Percentiles rank a stretch among this genome's conserved stretches.
Evolutionary conservation across 2,888 invertebrate genomes (phyloP).

Genomic region (Metacarcinus magister): DNA sequence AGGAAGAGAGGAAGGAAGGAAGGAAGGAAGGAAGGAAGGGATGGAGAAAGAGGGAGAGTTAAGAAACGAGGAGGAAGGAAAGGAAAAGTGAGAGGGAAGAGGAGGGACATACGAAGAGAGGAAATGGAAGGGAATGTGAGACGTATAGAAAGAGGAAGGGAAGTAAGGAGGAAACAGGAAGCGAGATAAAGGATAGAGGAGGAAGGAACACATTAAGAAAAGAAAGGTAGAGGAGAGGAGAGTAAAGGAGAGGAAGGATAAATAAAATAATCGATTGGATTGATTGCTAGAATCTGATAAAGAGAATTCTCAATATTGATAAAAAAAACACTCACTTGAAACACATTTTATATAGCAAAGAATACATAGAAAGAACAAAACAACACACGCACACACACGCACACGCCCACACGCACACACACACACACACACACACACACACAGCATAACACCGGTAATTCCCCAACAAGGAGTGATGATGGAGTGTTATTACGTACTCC

Average conservation of each 20-base stretch:
- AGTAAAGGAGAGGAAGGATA: not conserved
- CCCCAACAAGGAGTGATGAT: not conserved
- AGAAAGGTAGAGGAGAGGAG: too few relatives aligned
- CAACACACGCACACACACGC: not conserved
- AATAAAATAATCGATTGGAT: not conserved
- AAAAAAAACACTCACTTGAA: not conserved
- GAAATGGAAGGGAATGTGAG: not conserved
- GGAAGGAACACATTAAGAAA: not conserved
- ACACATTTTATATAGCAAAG: not conserved
- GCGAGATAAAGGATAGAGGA: not conserved
- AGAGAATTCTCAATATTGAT: not conserved
- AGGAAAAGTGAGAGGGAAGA: not conserved
- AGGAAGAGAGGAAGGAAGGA: not conserved
- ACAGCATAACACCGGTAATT: not conserved
- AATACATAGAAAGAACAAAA: not conserved
- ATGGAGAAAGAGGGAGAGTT: not conserved
- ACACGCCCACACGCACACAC: not conserved
- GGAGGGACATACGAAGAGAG: not conserved
- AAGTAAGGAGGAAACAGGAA: not conserved
- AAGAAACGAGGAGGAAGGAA: not conserved
- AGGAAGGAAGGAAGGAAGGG: not conserved
- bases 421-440: not conserved
- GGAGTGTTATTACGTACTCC: not conserved
- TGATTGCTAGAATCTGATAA: not conserved
- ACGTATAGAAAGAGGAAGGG: not conserved